Base-by-base conservation (phyloP, 2,797 vertebrate genomes). In the Trachops cirrhosus region DNA sequence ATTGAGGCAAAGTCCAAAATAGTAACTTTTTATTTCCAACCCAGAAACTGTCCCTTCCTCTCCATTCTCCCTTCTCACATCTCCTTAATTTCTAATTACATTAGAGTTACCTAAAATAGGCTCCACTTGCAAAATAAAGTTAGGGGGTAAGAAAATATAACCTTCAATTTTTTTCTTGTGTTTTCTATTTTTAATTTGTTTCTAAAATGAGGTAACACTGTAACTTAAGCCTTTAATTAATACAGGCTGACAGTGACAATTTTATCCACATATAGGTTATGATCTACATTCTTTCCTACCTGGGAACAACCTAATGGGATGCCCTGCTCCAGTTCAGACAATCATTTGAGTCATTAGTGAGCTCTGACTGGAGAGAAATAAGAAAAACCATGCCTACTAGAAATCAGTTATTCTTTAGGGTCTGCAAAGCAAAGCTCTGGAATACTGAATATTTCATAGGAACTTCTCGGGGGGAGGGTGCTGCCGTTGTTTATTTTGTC, bases 191-290 rank as follows among this genome's bases (percentile, higher is more conserved):
- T 89, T 84, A 9, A 8, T 21, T 77, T 86, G 83, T 77, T 95
- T 96, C 79, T 92, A 50, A 52, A 92, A 95, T 54, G 75, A 96
- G 19, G 77, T 79, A 54, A 77, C 21, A 29, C 68, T 26, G 44
- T n/a, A 85, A 94, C 52, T 16, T 48, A 85, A 77, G 16, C 22
- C 73, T 93, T 67, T 52, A 57, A 57, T 84, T 73, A 86, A 67
- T 39, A 82, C 0, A n/a, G 11, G 46, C 19, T 68, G 48, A 89
- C 32, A 88, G 62, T n/a, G 41, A 90, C 29, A 67, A 80, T 29
- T 77, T 59, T 50, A 92, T 77, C 89, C 37, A 92, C 10, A 46
- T 16, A 37, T 5, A 74, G 39, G 18, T 26, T 80, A 68, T 22
- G 14, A 34, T 37, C 37, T 29, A 75, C 14, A 46, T 74, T 89